phyloP scores from a whole-genome alignment of 2,888 invertebrate genomes.

The Drosophila anomalipes region DNA sequence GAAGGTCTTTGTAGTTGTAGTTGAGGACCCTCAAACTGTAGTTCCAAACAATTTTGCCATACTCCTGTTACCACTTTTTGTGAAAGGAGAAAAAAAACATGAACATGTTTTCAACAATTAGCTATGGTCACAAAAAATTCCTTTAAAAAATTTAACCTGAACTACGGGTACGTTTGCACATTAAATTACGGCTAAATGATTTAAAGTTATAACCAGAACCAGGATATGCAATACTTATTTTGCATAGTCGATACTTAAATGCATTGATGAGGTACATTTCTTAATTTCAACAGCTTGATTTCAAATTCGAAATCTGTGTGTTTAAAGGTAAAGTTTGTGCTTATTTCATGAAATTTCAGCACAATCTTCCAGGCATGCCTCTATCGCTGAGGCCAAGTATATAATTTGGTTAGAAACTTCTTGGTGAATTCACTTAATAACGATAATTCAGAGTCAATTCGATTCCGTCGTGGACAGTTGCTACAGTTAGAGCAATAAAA shows the following conservation, averaged over 20 bases:
- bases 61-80: background rate
- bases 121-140: background rate
- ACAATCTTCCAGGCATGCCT: background rate
- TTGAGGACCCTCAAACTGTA: background rate
- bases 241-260: background rate
- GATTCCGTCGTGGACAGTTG: background rate
- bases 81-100: background rate
- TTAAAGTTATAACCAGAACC: background rate
- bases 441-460: background rate
- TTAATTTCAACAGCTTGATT: background rate
- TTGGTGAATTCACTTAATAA: background rate
- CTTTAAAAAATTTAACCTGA: background rate
- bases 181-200: background rate
- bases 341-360: too few species aligned
- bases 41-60: background rate
- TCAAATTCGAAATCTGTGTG: background rate
- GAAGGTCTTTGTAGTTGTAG: constrained; percentile 5
- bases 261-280: background rate
- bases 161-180: background rate
- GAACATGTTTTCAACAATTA: background rate
- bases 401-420: background rate
- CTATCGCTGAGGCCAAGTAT: background rate
- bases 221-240: background rate
- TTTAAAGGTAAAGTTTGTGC: background rate
- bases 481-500: background rate